Base-by-base conservation (phyloP, 2,888 invertebrate species). In the Melitaea athalia region DNA sequence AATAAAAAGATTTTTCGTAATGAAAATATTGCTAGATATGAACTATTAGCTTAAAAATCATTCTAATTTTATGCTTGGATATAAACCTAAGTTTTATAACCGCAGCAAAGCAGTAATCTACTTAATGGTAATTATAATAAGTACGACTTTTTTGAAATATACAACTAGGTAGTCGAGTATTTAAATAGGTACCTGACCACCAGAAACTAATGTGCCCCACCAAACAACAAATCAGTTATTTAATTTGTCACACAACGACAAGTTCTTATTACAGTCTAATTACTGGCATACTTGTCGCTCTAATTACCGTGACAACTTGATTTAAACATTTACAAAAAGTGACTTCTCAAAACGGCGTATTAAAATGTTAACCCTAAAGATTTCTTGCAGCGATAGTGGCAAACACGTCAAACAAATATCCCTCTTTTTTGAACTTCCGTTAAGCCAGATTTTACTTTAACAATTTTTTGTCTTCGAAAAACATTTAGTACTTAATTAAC, bases 361-460 rank as follows among this genome's bases (percentile, higher is more conserved):
- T 38, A 57, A 42, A 57, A 57, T 42, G n/a, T 38, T 8, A 57
- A 38, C 57, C 15, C 43, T 52, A 72, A 72, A 69, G 84, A 83
- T 84, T 76, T 65, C 73, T 69, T 76, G 76, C 75, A 65, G 68
- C 70, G 85, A 85, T 84, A 85, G 80, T 72, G 65, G 75, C 71
- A 79, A 84, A 85, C 82, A 83, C 83, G 84, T 82, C 79, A 79
- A 81, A 81, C 72, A 73, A 74, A 74, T 69, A 72, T 72, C 70
- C 72, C 65, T 69, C 42, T 59, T 71, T 73, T 75, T 74, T 71
- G 45, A 59, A 57, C 59, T 69, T 67, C 69, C 72, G 67, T 15
- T 60, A 57, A 38, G 47, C 59, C 42, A 50, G 57, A 12, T 38
- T 24, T 47, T 66, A 55, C 10, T 15, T 15, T 8, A 57, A 57